A percentile compares a stretch with the other conserved stretches of the same genome.
These are phyloP conservation scores for Eupithecia dodoneata DNA, from an alignment of 2,888 invertebrate genomes.

Conservation along the genomic window DNA sequence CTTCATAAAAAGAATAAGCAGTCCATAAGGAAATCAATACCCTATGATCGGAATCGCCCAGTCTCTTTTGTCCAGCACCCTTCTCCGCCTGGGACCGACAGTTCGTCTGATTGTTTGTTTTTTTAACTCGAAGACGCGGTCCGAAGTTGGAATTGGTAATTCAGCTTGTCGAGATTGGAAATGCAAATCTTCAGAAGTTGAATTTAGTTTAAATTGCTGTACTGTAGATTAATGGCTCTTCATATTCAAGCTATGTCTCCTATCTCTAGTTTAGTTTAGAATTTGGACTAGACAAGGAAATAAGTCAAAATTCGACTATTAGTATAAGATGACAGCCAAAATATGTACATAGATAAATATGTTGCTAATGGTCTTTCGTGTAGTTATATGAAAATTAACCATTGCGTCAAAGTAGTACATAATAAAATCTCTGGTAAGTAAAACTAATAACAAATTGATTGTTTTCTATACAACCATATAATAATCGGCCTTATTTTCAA, in stretches of 20 bases:
- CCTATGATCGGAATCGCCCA: slow-evolving; percentile 37
- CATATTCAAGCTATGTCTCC: background rate
- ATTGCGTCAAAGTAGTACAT: background rate
- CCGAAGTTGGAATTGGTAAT: slow-evolving; percentile 61
- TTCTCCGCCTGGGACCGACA: slow-evolving; percentile 70
- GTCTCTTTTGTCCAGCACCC: slow-evolving; percentile 57
- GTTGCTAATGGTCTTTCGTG: background rate
- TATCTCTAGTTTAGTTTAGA: background rate
- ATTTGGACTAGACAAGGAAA: background rate
- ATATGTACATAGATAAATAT: background rate
- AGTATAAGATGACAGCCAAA: background rate
- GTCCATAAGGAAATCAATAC: slow-evolving; percentile 35
- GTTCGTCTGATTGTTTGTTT: slow-evolving; percentile 79
- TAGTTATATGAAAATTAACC: background rate
- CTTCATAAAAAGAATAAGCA: slow-evolving; percentile 5
- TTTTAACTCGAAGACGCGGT: slow-evolving; percentile 55
- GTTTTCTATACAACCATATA: background rate
- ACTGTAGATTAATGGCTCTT: background rate
- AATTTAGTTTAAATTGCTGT: slow-evolving; percentile 11
- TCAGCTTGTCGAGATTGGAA: slow-evolving; percentile 61
- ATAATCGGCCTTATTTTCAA: background rate
- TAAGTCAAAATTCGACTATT: background rate
- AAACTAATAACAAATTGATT: background rate
- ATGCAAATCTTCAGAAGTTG: slow-evolving; percentile 52
- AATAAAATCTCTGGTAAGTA: background rate